phyloP scores from a whole-genome alignment of 2,797 vertebrate species.

The Acanthurus tractus region DNA sequence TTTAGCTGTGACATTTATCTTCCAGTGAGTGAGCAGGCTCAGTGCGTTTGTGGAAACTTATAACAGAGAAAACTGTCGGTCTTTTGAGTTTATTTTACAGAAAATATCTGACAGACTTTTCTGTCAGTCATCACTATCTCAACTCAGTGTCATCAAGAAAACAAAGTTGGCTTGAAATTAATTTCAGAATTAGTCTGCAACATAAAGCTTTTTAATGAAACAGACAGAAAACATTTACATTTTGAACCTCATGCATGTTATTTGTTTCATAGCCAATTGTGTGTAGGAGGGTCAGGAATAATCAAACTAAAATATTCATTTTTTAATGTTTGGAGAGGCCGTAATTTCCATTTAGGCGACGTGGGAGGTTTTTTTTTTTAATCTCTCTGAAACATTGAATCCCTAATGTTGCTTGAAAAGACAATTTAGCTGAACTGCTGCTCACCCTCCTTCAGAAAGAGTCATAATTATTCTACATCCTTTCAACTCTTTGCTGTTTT shows the following conservation, averaged over 20 bases:
- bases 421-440: background rate
- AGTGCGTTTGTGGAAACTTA: background rate
- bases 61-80: background rate
- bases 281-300: slow-evolving; percentile 16
- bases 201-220: slow-evolving; percentile 11
- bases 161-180: no score
- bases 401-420: background rate
- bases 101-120: background rate
- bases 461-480: background rate
- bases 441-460: no score
- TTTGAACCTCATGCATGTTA: slow-evolving; percentile 1
- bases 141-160: no score
- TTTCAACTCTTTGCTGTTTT: background rate
- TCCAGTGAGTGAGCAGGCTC: background rate
- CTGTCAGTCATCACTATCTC: no score
- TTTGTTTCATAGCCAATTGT: slow-evolving; percentile 18
- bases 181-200: background rate
- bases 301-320: background rate
- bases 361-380: slow-evolving; percentile 24
- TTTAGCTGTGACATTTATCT: slow-evolving; percentile 15
- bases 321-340: slow-evolving; percentile 16
- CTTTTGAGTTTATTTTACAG: background rate
- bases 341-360: slow-evolving; percentile 24
- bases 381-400: background rate
- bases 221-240: slow-evolving; percentile 6